A percentile compares a stretch with the other conserved stretches of the same genome.
These are phyloP conservation scores for Xylophagus ater DNA, from an alignment of 2,888 invertebrate species.

Conservation along the genomic window DNA sequence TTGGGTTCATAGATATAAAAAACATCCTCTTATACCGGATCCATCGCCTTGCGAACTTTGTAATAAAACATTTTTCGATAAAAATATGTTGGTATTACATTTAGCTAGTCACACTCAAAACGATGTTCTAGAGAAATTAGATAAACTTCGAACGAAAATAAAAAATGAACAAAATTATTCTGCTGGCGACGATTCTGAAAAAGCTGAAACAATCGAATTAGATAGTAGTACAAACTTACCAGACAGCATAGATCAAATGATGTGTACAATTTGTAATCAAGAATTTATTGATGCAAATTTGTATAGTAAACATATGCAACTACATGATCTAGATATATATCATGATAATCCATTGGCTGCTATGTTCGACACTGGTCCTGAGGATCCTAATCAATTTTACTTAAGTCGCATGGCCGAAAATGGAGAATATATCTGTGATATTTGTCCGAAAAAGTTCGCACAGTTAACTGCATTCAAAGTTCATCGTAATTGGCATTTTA, in stretches of 20 bases:
- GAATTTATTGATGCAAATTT: slow-evolving; percentile 37
- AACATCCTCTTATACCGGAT: slow-evolving; percentile 38
- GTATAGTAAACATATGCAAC: slow-evolving; percentile 36
- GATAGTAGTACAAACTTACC: no score
- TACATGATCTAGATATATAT: slow-evolving; percentile 36
- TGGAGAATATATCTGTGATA: slow-evolving; percentile 38
- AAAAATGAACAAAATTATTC: slow-evolving; percentile 2
- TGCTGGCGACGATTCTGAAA: slow-evolving; percentile 18
- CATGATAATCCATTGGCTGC: slow-evolving; percentile 36
- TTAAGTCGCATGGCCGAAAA: slow-evolving; percentile 35
- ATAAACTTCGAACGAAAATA: not conserved
- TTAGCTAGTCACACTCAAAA: slow-evolving; percentile 21
- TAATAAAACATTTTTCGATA: slow-evolving; percentile 38
- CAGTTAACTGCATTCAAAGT: slow-evolving; percentile 39
- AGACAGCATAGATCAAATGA: slow-evolving; percentile 3
- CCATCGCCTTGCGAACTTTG: slow-evolving; percentile 36
- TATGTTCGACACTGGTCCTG: slow-evolving; percentile 38
- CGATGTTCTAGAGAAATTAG: not conserved
- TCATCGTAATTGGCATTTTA: slow-evolving; percentile 41
- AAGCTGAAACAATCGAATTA: slow-evolving; percentile 1
- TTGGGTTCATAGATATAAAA: slow-evolving; percentile 40
- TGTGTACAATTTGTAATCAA: slow-evolving; percentile 34
- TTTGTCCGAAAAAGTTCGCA: slow-evolving; percentile 37
- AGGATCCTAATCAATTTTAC: slow-evolving; percentile 35
- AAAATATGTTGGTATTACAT: slow-evolving; percentile 36